These are phyloP conservation scores for Dysdera silvatica DNA, from an alignment of 1,140 invertebrate species.

Conservation along the genomic window DNA sequence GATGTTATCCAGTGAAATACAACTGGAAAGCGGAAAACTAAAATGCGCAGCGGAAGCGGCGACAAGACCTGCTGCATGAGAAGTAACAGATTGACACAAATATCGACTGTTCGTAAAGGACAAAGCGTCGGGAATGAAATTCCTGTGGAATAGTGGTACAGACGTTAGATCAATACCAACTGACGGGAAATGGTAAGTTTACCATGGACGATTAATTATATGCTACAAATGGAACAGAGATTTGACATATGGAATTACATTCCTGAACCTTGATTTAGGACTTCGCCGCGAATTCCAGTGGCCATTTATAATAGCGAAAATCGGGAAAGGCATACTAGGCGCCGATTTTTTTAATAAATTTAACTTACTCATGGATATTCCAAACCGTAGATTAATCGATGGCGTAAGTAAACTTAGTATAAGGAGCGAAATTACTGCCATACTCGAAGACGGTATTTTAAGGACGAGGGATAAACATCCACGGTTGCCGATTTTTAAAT, in stretches of 20 bases:
- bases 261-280: slow-evolving; percentile 4
- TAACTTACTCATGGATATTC: background rate
- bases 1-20: background rate
- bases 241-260: background rate
- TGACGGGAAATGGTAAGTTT: background rate
- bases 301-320: background rate
- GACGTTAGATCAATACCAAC: background rate
- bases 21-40: slow-evolving; percentile 6
- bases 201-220: slow-evolving; percentile 11
- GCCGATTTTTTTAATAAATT: slow-evolving; percentile 8
- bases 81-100: background rate
- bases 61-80: slow-evolving; percentile 8
- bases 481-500: too few relatives aligned
- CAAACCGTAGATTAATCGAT: background rate
- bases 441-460: background rate
- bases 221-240: slow-evolving; percentile 6
- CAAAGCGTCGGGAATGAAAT: background rate
- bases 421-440: background rate
- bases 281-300: background rate
- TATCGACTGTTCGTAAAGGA: slow-evolving; percentile 3
- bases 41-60: background rate
- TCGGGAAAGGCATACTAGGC: slow-evolving; percentile 5
- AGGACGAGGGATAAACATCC: too few relatives aligned
- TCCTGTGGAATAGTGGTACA: background rate
- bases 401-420: background rate